Evolutionary conservation across 2,113 vertebrate species (phyloP).

Genomic region (Microtus richardsoni): DNA sequence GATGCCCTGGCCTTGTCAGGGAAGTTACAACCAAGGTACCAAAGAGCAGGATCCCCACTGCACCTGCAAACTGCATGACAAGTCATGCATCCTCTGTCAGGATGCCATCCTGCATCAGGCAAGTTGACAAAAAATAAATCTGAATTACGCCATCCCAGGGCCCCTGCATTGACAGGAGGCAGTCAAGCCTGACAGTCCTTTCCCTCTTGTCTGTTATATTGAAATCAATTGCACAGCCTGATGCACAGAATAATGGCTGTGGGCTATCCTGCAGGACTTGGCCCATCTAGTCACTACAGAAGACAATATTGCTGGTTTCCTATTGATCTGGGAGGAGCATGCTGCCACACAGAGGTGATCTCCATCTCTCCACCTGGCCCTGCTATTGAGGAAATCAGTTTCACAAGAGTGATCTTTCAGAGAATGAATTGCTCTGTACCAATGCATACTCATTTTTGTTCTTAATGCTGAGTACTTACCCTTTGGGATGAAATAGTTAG

Average conservation of each 20-base stretch:
- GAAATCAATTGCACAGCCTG: conserved; percentile 81
- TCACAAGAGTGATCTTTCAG: conserved; percentile 61
- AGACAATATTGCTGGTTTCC: conserved; percentile 74
- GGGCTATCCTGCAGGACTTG: conserved; percentile 73
- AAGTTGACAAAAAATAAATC: conserved; percentile 70
- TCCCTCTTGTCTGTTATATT: conserved; percentile 75
- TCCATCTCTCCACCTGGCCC: conserved; percentile 67
- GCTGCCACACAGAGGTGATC: conserved; percentile 65
- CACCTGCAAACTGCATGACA: conserved; percentile 55
- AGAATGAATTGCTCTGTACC: conserved; percentile 63
- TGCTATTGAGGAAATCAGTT: conserved; percentile 64
- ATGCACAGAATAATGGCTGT: conserved; percentile 73
- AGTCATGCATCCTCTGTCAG: conserved; percentile 74
- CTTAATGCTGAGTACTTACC: conserved; percentile 65
- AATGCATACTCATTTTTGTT: conserved; percentile 12
- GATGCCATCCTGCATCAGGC: conserved; percentile 25
- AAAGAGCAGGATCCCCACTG: conserved; percentile 46
- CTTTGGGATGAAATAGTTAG: background rate
- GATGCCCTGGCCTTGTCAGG: background rate
- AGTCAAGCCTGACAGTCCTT: conserved; percentile 80
- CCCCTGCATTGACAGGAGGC: conserved; percentile 74
- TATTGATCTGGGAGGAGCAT: conserved; percentile 71
- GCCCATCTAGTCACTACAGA: conserved; percentile 80
- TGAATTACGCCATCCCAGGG: conserved; percentile 75
- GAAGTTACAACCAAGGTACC: conserved; percentile 12